Percentiles rank a stretch among this genome's conserved stretches.
Evolutionary conservation across 2,888 invertebrate genomes (phyloP).

Genomic region (Tenthredo amoena): DNA sequence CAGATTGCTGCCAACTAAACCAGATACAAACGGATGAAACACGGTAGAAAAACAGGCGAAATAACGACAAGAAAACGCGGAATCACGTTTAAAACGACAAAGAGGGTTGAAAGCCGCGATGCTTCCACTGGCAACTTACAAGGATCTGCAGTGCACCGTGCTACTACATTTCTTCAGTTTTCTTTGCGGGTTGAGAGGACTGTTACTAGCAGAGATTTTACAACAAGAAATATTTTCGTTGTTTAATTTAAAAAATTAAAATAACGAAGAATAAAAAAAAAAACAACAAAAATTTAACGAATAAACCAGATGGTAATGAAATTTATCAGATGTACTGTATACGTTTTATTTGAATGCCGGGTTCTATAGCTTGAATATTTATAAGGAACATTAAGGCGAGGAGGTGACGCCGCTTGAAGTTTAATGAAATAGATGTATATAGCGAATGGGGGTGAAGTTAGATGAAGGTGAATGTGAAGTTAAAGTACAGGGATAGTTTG

Average conservation of each 20-base stretch:
- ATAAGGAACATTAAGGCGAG: not conserved
- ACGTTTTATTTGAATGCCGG: not conserved
- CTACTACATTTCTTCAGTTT: not conserved
- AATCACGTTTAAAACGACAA: conserved; percentile 25
- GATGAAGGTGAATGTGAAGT: conserved; percentile 12
- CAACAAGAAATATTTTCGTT: too few species aligned
- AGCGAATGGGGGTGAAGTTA: not conserved
- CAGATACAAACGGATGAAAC: conserved; percentile 25
- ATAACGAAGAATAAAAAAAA: not conserved
- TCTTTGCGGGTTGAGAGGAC: not conserved
- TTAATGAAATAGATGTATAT: not conserved
- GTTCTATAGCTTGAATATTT: not conserved
- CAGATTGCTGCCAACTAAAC: conserved; percentile 23
- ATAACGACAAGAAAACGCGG: conserved; percentile 21
- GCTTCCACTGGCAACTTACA: conserved; percentile 34
- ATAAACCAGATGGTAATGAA: not conserved
- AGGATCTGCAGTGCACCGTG: not conserved
- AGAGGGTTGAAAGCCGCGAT: conserved; percentile 13
- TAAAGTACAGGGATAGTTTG: conserved; percentile 15
- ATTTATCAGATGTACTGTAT: not conserved
- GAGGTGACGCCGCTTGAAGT: not conserved
- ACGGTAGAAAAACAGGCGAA: not conserved
- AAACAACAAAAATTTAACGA: not conserved
- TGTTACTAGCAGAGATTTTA: too few species aligned
- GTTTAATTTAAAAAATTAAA: not conserved